Conservation (phyloP, 2,797 vertebrate species). For the Coranthus polyacanthus region DNA sequence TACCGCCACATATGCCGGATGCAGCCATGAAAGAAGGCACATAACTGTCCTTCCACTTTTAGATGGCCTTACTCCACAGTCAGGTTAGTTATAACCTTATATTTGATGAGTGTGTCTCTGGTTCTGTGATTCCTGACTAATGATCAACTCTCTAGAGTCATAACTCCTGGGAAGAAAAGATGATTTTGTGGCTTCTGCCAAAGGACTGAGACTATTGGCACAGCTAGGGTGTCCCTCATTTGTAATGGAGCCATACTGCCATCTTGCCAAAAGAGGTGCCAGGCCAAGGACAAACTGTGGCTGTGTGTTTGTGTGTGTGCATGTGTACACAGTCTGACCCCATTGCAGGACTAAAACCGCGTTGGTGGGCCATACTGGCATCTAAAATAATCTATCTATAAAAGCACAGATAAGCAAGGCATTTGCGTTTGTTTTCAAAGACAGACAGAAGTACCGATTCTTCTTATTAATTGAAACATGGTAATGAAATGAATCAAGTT, state of each 20-base stretch:
- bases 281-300: slow-evolving; percentile 84
- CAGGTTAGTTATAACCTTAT: slow-evolving; percentile 38
- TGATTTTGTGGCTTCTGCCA: slow-evolving; percentile 80
- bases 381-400: slow-evolving; percentile 62
- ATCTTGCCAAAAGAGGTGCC: slow-evolving; percentile 83
- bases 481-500: slow-evolving; percentile 26
- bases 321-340: slow-evolving; percentile 59
- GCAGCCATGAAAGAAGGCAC: neutral
- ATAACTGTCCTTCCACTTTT: neutral
- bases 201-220: slow-evolving; percentile 81
- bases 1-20: neutral
- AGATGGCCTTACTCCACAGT: slow-evolving; percentile 1
- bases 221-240: slow-evolving; percentile 81
- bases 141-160: slow-evolving; percentile 76
- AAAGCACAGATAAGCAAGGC: slow-evolving; percentile 40
- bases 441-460: slow-evolving; percentile 40
- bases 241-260: slow-evolving; percentile 79
- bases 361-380: slow-evolving; percentile 71
- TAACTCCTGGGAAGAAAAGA: slow-evolving; percentile 82
- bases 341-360: slow-evolving; percentile 64
- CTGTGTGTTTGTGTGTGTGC: slow-evolving; percentile 44
- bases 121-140: slow-evolving; percentile 80
- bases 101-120: slow-evolving; percentile 53
- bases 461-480: slow-evolving; percentile 40
- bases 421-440: slow-evolving; percentile 60